phyloP scores from a whole-genome alignment of 2,113 vertebrate genomes.

The Edolisoma coerulescens region DNA sequence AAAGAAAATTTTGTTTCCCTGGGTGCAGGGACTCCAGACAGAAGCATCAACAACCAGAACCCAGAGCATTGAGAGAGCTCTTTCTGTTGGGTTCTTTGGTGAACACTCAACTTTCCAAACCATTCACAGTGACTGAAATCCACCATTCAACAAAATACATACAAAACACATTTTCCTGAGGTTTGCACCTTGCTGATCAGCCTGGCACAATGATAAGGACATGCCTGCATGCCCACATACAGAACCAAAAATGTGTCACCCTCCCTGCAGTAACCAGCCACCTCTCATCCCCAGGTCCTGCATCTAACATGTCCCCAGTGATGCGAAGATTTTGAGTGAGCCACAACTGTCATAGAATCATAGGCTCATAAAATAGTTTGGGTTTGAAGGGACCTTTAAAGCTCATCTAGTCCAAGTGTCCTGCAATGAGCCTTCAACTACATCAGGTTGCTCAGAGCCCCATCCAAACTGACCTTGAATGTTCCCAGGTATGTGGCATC shows the following conservation, averaged over 20 bases:
- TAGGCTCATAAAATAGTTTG: neutral
- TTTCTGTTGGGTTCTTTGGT: neutral
- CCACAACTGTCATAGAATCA: neutral
- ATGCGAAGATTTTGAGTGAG: neutral
- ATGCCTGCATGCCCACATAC: neutral
- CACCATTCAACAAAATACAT: neutral
- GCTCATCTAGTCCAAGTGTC: neutral
- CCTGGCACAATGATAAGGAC: neutral
- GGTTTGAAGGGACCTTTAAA: neutral
- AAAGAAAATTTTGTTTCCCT: neutral
- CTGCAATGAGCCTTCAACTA: neutral
- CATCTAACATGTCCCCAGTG: fast-evolving
- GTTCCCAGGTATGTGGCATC: neutral
- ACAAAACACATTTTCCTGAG: neutral
- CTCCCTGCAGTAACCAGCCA: neutral
- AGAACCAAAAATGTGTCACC: neutral
- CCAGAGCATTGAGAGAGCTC: neutral
- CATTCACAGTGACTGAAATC: neutral
- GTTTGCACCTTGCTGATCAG: neutral
- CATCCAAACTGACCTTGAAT: neutral
- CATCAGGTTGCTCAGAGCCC: neutral
- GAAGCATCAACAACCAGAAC: neutral
- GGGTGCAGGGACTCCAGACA: neutral
- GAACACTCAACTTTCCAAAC: neutral
- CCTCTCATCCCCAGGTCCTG: neutral